Base-by-base conservation (phyloP, 2,888 invertebrate species). In the Synergus umbraculus region DNA sequence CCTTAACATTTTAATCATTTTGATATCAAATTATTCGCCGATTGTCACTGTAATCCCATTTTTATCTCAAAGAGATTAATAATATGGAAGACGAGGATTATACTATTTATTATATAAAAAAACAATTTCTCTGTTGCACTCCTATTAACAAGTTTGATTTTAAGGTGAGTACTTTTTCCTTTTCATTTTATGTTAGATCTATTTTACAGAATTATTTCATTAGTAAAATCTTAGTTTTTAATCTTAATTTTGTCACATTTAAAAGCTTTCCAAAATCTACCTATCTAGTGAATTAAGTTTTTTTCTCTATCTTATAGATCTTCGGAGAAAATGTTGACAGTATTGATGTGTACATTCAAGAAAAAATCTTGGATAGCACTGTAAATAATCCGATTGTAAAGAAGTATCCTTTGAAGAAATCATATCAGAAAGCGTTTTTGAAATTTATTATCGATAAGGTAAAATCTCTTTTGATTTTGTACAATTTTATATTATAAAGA, bases 391-490 rank as follows among this genome's bases (percentile, higher is more conserved):
- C 92, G 9, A 86, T 94, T 58, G 91, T 95, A 80, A 90, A 93
- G 86, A 92, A 93, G 81, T 95, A 94, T 91, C 96, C 97, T 1
- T 87, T 96, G 7, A 95, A 94, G 84, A 88, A 91, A 64, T 93
- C 93, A 58, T 97, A 96, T 89, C 94, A 94, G 83, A 93, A 93
- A 87, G 92, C 93, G 46, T 97, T 96, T 91, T 91, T 96, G 13
- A 96, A 96, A 89, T 93, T 93, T 83, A 84, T 96, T 2, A 93
- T 96, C 76, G 86, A 92, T n/a, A 88, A 92, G 87, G 92, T 92
- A 78, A 46, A 65, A 29, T 65, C n/a, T 60, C 5, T 7, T 37
- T 5, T 37, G 37, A 37, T 37, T 37, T 37, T 37, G 37, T 37
- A 37, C 5, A 37, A 37, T 37, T 5, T 37, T 37, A 37, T 37